Percentiles rank a stretch among this genome's conserved stretches.
Evolutionary conservation across 1,140 invertebrate species (phyloP).

Genomic region (Drosophila sp.): DNA sequence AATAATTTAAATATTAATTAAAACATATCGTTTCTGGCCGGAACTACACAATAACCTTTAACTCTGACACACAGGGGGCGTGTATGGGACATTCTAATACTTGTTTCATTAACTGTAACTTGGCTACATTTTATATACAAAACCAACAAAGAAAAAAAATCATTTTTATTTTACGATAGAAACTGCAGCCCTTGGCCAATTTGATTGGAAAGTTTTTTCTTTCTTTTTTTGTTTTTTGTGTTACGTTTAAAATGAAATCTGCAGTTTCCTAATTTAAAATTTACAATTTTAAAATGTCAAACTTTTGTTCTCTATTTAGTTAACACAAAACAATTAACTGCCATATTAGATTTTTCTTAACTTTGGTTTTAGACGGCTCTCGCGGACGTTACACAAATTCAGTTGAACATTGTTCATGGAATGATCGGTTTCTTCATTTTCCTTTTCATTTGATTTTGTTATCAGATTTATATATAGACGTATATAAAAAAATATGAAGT

Average conservation of each 20-base stretch:
- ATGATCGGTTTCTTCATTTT: background rate
- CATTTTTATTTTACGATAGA: background rate
- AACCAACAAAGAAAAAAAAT: background rate
- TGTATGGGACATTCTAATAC: background rate
- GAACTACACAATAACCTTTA: background rate
- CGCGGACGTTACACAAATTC: constrained; percentile 8
- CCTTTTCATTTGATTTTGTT: background rate
- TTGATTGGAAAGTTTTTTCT: constrained; percentile 2
- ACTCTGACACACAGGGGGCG: background rate
- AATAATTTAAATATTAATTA: background rate
- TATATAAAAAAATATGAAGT: constrained; percentile 4
- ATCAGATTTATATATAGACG: background rate
- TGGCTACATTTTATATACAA: constrained; percentile 2
- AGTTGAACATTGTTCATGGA: constrained; percentile 5
- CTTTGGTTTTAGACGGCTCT: constrained; percentile 5
- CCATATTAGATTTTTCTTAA: background rate
- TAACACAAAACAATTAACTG: constrained; percentile 3
- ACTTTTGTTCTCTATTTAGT: background rate
- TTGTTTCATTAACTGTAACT: background rate
- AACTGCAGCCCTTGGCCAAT: constrained; percentile 13
- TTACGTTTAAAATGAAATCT: constrained; percentile 3
- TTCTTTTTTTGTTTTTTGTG: background rate
- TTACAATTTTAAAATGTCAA: constrained; percentile 5
- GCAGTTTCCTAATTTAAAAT: constrained; percentile 12
- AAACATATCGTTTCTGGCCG: background rate